Conservation (phyloP, 2,797 vertebrate species). For the Spatula clypeata region DNA sequence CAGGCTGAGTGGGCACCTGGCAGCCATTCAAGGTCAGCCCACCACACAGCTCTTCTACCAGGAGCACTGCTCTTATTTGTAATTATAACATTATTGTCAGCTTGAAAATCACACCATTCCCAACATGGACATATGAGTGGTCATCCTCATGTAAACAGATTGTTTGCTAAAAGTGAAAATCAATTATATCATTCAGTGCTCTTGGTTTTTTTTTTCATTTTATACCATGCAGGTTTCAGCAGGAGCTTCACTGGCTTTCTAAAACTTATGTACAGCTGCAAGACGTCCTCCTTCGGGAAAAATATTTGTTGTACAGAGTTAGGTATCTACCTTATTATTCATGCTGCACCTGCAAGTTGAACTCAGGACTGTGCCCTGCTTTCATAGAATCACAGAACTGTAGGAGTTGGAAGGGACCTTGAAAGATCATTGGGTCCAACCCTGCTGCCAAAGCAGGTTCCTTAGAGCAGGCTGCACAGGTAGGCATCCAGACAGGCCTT, state of each 20-base stretch:
- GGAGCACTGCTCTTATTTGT: neutral
- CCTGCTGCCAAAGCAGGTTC: no score
- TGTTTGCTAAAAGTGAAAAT: neutral
- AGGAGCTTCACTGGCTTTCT: neutral
- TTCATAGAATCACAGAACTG: no score
- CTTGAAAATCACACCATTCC: neutral
- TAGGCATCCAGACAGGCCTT: no score
- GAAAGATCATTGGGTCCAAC: no score
- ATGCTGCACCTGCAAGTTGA: neutral
- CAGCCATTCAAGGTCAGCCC: neutral
- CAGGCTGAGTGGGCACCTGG: neutral
- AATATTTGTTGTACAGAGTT: neutral
- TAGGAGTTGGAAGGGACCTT: no score
- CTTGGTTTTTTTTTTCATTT: neutral
- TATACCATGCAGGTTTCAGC: neutral
- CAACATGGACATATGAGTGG: neutral
- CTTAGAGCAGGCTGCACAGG: no score
- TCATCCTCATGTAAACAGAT: neutral
- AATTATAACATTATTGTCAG: neutral
- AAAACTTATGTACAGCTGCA: neutral
- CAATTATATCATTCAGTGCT: neutral
- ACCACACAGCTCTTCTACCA: neutral
- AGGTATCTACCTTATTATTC: neutral
- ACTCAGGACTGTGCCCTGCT: neutral
- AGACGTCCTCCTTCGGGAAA: neutral